Conservation (phyloP, 2,888 invertebrate species). For the Eumerus sabulonum region DNA sequence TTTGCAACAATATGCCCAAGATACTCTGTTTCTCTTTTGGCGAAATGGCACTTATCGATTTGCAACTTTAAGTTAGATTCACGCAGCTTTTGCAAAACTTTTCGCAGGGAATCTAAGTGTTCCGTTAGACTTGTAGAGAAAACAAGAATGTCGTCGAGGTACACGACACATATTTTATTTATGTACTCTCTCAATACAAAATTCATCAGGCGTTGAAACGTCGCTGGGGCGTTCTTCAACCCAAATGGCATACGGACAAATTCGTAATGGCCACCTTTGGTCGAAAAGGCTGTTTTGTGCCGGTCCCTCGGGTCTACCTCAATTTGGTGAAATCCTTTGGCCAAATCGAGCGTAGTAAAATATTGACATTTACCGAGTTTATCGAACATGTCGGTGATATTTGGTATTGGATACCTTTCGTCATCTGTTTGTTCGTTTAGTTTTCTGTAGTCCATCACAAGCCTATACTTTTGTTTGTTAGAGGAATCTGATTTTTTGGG, state of each 20-base stretch:
- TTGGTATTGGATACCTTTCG: no score
- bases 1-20: conserved; percentile 58
- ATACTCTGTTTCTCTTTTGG: conserved; percentile 48
- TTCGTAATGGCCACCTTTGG: conserved; percentile 13
- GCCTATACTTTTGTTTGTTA: not conserved
- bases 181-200: conserved; percentile 1
- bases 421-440: not conserved
- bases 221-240: not conserved
- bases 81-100: conserved; percentile 8
- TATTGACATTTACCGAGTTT: conserved; percentile 33
- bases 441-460: not conserved
- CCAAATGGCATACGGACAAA: not conserved
- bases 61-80: conserved; percentile 15
- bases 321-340: conserved; percentile 45
- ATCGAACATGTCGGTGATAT: not conserved
- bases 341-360: conserved; percentile 30
- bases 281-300: conserved; percentile 33
- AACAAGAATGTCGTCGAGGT: no score
- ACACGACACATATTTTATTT: no score
- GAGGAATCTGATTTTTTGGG: no score
- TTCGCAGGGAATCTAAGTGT: conserved; percentile 7
- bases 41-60: not conserved
- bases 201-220: conserved; percentile 34
- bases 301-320: conserved; percentile 20
- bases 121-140: conserved; percentile 1